Base-by-base conservation (phyloP, 2,113 vertebrate species). In the Ploceus nigricollis region DNA sequence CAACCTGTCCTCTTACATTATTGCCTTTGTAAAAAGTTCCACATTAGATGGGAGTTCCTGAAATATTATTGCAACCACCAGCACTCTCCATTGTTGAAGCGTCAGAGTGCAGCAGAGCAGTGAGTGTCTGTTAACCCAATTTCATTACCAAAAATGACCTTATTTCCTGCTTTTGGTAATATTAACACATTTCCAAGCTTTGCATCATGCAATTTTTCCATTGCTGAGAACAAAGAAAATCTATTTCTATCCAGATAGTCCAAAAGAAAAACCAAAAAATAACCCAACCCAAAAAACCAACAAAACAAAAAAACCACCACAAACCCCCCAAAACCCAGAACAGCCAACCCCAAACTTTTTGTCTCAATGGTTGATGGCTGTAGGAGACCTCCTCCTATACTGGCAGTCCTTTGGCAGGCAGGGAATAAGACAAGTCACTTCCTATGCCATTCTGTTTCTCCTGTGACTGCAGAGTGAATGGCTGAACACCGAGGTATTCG, bases 361-460 rank as follows among this genome's bases (percentile, higher is more conserved):
- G 14, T 64, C 10, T 13, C 35, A 54, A 31, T 33, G 48, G 30
- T 1, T 51, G 61, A 17, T 80, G 50, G 68, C 28, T 60, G 40
- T 25, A 51, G 69, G 73, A 71, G n/a, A 44, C n/a, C 28, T 60
- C 11, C n/a, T 89, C 15, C 39, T 13, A 0, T 23, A 6, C 10
- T 10, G 71, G 28, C 54, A 57, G 45, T 30, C 5, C 4, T 51
- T 40, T 18, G 54, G 18, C n/a, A 56, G 69, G 51, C 65, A 47
- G 13, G 27, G 21, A 63, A 2, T 15, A 21, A 42, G 44, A 13
- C 20, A 40, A 37, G 33, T 58, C n/a, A 9, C 22, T 47, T 28
- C 8, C 11, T 2, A 0, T 3, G 25, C 17, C 16, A 0, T 20
- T 63, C 8, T 10, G 2, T 33, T 66, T 70, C 53, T 6, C 13